Conservation (phyloP, 2,113 vertebrate species). For the Hippopotamus amphibius region DNA sequence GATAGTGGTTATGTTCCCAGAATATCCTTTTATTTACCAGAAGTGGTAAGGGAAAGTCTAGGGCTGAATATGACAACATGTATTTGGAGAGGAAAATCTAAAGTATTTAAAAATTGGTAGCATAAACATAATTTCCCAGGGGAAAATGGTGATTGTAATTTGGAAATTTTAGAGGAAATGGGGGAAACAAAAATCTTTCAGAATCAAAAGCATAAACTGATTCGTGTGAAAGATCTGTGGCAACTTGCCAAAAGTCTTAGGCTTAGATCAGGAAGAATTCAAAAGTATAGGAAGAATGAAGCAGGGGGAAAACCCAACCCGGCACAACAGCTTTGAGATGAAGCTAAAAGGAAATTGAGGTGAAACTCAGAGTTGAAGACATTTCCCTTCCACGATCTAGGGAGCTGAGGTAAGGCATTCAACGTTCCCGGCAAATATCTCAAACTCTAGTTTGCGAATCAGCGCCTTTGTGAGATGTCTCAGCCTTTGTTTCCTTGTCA, state of each 20-base stretch:
- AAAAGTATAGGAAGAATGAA: neutral
- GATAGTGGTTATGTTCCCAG: neutral
- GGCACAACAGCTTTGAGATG: neutral
- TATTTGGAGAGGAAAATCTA: neutral
- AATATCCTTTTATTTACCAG: neutral
- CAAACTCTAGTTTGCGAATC: neutral
- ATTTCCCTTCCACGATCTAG: neutral
- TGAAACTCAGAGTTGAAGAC: neutral
- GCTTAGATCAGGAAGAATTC: neutral
- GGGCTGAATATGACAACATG: neutral
- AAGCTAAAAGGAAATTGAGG: neutral
- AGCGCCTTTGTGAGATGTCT: neutral
- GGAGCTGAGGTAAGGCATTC: neutral
- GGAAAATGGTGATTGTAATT: neutral
- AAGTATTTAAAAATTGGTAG: neutral
- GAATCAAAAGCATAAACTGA: neutral
- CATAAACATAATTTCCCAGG: neutral
- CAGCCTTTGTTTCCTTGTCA: neutral
- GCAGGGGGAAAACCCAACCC: neutral
- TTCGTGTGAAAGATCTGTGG: neutral
- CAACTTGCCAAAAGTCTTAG: neutral
- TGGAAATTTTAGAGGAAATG: neutral
- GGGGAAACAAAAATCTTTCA: neutral
- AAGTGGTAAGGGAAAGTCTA: neutral
- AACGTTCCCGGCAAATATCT: neutral